These are phyloP conservation scores for Cyphomyrus discorhynchus DNA, from an alignment of 2,113 vertebrate genomes.

Conservation along the genomic window DNA sequence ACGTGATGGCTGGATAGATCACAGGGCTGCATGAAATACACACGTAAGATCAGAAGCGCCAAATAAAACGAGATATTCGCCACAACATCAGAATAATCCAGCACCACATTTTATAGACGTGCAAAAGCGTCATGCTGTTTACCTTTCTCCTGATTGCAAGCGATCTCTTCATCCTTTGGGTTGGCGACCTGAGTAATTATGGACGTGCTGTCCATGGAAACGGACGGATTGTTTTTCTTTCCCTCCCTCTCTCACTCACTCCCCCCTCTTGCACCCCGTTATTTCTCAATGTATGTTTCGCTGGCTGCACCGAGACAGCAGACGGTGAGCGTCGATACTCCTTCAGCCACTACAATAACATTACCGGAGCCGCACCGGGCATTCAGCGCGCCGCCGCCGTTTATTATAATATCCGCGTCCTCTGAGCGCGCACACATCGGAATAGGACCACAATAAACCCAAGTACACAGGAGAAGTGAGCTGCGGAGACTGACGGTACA, in stretches of 20 bases:
- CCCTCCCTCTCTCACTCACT: slow-evolving; percentile 3
- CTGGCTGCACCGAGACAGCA: slow-evolving; percentile 11
- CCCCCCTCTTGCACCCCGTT: slow-evolving; percentile 33
- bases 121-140: slow-evolving; percentile 39
- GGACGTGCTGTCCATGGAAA: slow-evolving; percentile 98
- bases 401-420: background rate
- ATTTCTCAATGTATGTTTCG: slow-evolving; percentile 27
- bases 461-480: background rate
- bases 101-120: background rate
- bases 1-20: background rate
- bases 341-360: slow-evolving; percentile 50
- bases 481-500: background rate
- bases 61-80: background rate
- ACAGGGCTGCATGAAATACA: background rate
- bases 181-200: slow-evolving; percentile 99
- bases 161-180: slow-evolving; percentile 95
- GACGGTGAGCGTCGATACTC: background rate
- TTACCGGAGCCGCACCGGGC: slow-evolving; percentile 5
- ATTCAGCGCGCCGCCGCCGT: background rate
- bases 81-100: background rate
- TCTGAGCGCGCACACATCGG: background rate
- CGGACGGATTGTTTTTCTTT: slow-evolving; percentile 57
- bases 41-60: background rate
- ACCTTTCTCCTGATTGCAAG: slow-evolving; percentile 87
- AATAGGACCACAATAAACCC: background rate